Base-by-base conservation (phyloP, 2,113 vertebrate genomes). In the Thalassarche chlororhynchos region DNA sequence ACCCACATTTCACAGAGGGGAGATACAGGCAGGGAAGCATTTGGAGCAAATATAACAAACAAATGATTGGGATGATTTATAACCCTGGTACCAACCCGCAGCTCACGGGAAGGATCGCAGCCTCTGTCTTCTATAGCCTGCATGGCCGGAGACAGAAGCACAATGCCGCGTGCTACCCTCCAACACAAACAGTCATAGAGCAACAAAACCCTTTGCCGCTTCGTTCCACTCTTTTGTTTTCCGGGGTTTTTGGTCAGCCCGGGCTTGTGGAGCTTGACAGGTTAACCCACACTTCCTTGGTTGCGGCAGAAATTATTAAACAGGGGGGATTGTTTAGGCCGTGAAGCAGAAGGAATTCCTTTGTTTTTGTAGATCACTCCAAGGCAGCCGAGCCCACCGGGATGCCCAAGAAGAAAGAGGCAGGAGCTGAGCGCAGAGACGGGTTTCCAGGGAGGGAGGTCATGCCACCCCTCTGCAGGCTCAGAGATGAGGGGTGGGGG, bases 201-300 rank as follows among this genome's bases (percentile, higher is more conserved):
- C 91, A 84, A 96, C 96, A 97, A 95, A 96, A 96, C 82, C 83
- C 61, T 88, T 52, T n/a, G 6, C 91, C 13, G 28, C 91, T 96
- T 97, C 83, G 92, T 97, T 98, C 96, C 97, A 96, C 91, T 91
- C 87, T 66, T 97, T 97, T 98, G 97, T 97, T 97, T 97, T 97
- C 84, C 51, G 15, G 54, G 75, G 70, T 32, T 94, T 87, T 97
- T 92, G 97, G 96, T 97, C 91, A 95, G 89, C 74, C 28, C 1
- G 1, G 64, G 38, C 88, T 93, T 93, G 93, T 91, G 72, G 75
- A 88, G 79, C 82, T 96, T 98, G 97, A 97, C 97, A 95, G 94
- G 96, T 97, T 97, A 98, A 98, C 96, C 92, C 93, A 89, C 95
- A 92, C 84, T 75, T 95, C 86, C 81, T 92, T 89, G 60, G 74